Percentiles rank a stretch among this genome's conserved stretches.
Conservation (phyloP, 2,113 vertebrate genomes). For the human (Homo sapiens) region DNA sequence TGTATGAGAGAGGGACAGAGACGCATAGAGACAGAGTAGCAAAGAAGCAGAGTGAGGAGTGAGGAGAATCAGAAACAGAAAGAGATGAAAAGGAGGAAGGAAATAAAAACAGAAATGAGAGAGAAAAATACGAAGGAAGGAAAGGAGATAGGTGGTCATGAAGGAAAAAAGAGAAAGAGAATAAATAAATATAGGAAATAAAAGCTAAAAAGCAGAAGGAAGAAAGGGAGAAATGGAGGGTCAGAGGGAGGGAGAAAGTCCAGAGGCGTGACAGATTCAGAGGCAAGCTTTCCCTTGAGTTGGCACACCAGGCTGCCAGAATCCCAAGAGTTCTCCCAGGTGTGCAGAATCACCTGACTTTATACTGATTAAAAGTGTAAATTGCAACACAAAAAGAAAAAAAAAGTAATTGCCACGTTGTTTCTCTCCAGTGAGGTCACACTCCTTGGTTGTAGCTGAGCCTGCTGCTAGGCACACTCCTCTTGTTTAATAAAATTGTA, state of each 20-base stretch:
- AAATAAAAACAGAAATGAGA: background rate
- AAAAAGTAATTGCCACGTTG: conserved; percentile 47
- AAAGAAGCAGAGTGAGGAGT: background rate
- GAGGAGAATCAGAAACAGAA: background rate
- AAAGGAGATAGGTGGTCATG: background rate
- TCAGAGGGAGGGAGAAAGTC: background rate
- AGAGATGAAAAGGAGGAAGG: background rate
- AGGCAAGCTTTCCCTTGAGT: background rate
- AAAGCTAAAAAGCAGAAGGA: background rate
- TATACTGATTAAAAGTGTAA: conserved; percentile 73
- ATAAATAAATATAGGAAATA: background rate
- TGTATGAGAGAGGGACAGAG: background rate
- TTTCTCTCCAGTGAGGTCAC: conserved; percentile 68
- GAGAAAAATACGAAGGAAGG: background rate
- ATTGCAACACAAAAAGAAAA: conserved; percentile 48
- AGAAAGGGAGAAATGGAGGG: background rate
- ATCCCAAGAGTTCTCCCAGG: conserved; percentile 39
- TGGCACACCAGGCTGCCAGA: background rate
- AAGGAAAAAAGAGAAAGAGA: background rate
- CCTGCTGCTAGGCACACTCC: conserved; percentile 73
- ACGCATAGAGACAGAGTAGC: background rate
- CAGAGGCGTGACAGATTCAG: background rate
- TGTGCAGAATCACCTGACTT: conserved; percentile 61
- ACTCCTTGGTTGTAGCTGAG: conserved; percentile 51
- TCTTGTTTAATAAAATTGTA: conserved; percentile 81